phyloP scores from a whole-genome alignment of 2,888 invertebrate genomes.

The Dryadula phaetusa region DNA sequence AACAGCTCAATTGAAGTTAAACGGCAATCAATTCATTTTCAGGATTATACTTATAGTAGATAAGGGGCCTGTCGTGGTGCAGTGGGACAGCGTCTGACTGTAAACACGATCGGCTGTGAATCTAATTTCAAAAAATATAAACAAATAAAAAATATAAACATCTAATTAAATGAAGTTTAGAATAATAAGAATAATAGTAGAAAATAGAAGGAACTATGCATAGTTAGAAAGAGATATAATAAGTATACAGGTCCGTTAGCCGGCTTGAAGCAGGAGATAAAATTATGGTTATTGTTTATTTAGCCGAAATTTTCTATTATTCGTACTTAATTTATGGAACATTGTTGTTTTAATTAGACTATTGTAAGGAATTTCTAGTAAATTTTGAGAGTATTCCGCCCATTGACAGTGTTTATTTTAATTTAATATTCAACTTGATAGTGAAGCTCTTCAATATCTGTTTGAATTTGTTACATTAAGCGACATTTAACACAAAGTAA shows the following conservation, averaged over 20 bases:
- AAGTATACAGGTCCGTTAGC: neutral
- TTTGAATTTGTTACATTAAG: neutral
- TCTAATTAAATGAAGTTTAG: too few species aligned
- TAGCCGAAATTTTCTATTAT: neutral
- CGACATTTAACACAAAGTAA: neutral
- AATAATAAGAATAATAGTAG: too few species aligned
- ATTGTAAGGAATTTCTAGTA: neutral
- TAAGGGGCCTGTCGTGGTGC: too few species aligned
- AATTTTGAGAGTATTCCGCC: neutral
- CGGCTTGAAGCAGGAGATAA: neutral
- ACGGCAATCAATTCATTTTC: neutral
- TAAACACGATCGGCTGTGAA: too few species aligned
- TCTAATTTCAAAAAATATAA: too few species aligned
- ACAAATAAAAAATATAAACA: too few species aligned
- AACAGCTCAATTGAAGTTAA: neutral
- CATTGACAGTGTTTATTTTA: neutral
- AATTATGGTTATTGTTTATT: neutral
- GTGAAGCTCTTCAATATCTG: neutral
- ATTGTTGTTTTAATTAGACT: neutral
- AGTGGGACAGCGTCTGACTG: too few species aligned
- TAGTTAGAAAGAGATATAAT: neutral
- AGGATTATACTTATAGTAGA: neutral
- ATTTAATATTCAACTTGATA: neutral
- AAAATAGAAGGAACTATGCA: too few species aligned
- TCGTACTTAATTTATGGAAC: neutral